Evolutionary conservation across 2,888 invertebrate species (phyloP), one percentile per base, ranked within the genome.

Genomic region (Drosophila mayaguana): DNA sequence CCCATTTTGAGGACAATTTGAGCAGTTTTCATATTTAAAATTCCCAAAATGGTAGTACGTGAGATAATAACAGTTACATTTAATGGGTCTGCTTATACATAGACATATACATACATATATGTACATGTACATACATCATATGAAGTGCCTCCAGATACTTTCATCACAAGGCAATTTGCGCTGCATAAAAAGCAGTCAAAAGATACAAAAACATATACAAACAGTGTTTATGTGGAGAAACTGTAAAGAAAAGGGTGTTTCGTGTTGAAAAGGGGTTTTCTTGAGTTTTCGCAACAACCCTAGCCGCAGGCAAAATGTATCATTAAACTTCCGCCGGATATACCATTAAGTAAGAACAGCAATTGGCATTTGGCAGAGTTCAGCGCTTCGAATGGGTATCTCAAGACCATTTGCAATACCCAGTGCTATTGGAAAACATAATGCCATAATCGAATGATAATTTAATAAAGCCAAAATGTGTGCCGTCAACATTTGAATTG

Each of bases 21-120:
- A 80, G 83, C 78, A 75, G 79, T 89, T 88, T 80, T 75, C 78
- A 79, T 83, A 88, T 88, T 91, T 88, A 80, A 89, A 91, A 89
- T 83, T 90, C 90, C 91, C 89, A 78, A 91, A 89, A 89, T 89
- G 90, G 83, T 67, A 75, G 77, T 90, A 91, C 89, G 90, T 90
- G 90, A 57, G 75, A 81, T 69, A 80, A 88, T 89, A 89, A 91
- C 78, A 85, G 88, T 89, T 78, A 91, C 75, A 70, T 78, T 91
- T 90, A 91, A 89, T 91, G 88, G 69, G 60, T 72, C 75, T 80
- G 73, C 51, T 61, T 55, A 74, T 65, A 70, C 55, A 73, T 75
- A n/a, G n/a, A 73, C 46, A 3, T 16, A 46, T 4, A 16, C 22
- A 8, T 45, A 22, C 6, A 2, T 43, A 2, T 8, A 16, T 9